Conservation (phyloP, 2,797 vertebrate species). For the Cygnus olor region DNA sequence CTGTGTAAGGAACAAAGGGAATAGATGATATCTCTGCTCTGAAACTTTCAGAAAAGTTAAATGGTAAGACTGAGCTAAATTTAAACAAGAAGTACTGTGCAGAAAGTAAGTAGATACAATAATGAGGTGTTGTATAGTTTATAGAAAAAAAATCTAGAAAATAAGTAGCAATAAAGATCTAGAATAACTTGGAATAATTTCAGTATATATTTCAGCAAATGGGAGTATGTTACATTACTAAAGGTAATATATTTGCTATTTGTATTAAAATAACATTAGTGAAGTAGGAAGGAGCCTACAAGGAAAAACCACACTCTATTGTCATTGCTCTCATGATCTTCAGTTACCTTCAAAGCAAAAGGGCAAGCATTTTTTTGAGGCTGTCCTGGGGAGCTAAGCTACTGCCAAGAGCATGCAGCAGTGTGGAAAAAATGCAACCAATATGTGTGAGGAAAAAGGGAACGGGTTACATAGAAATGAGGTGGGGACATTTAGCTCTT, state of each 20-base stretch:
- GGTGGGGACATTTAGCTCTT: not conserved
- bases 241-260: not conserved
- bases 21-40: constrained; percentile 17
- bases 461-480: not conserved
- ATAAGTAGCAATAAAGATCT: not conserved
- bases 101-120: not conserved
- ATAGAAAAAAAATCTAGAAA: not conserved
- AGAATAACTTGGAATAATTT: not conserved
- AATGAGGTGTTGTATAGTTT: not conserved
- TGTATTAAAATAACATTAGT: not conserved
- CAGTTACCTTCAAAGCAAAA: not conserved
- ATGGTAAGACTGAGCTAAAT: not conserved
- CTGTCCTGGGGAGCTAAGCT: accelerated
- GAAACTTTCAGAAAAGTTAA: constrained; percentile 19
- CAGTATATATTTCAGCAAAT: not conserved
- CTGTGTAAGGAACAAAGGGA: constrained; percentile 34
- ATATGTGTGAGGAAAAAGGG: not conserved
- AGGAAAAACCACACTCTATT: not conserved
- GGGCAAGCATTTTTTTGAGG: not conserved
- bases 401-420: not conserved
- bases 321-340: not conserved
- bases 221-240: not conserved
- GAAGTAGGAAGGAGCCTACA: not conserved
- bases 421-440: not conserved
- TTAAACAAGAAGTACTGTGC: not conserved